These are phyloP conservation scores for Lota lota DNA, from an alignment of 2,113 vertebrate genomes.

Conservation along the genomic window DNA sequence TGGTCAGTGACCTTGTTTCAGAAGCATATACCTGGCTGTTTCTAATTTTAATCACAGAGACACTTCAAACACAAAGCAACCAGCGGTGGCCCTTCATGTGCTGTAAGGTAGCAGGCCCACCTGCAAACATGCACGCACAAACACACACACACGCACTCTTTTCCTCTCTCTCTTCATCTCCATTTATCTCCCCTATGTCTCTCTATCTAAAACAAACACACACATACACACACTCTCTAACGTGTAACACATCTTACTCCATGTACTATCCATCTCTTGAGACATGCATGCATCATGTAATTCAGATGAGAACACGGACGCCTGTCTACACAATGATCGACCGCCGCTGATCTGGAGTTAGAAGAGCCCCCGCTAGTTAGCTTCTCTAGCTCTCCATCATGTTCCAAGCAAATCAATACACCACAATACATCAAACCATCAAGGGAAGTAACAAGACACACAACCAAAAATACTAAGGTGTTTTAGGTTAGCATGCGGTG, in stretches of 20 bases:
- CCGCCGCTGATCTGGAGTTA: too few species aligned
- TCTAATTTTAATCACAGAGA: slow-evolving; percentile 12
- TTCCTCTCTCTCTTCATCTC: background rate
- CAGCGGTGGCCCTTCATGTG: background rate
- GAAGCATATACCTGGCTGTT: slow-evolving; percentile 1
- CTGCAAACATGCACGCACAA: background rate
- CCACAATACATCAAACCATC: too few species aligned
- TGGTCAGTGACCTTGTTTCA: slow-evolving; percentile 5
- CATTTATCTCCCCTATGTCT: background rate
- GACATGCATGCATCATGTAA: too few species aligned
- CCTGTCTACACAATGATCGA: too few species aligned
- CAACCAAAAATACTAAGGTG: background rate
- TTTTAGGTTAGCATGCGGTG: too few species aligned
- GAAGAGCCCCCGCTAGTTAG: too few species aligned
- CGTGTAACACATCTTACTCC: background rate
- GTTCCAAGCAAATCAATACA: too few species aligned
- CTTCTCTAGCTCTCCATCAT: too few species aligned
- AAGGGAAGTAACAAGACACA: background rate
- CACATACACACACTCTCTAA: background rate
- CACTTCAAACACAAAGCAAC: slow-evolving; percentile 17
- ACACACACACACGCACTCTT: background rate
- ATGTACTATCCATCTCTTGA: background rate
- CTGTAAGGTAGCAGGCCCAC: background rate
- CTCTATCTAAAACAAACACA: background rate
- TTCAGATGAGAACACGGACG: too few species aligned